These are phyloP conservation scores for Trichomycterus rosablanca DNA, from an alignment of 2,113 vertebrate genomes.

Conservation along the genomic window DNA sequence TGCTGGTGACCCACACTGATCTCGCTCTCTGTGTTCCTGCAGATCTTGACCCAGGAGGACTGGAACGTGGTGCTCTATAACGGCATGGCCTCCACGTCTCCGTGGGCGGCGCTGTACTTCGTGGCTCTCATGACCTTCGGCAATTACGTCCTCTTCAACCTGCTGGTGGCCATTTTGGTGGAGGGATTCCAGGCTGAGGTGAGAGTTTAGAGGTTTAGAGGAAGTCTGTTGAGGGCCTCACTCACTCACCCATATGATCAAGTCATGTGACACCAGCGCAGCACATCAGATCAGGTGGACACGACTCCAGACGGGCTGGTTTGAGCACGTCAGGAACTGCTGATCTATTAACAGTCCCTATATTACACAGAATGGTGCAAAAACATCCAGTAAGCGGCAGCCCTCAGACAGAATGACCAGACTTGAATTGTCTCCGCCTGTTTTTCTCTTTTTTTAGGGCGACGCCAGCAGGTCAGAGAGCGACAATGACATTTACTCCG, in stretches of 20 bases:
- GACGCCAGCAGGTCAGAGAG: slow-evolving; percentile 89
- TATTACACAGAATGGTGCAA: too few species aligned
- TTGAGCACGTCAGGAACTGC: too few species aligned
- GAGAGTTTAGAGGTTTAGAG: slow-evolving; percentile 41
- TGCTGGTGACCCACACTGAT: too few species aligned
- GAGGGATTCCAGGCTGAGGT: slow-evolving; percentile 97
- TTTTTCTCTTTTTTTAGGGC: slow-evolving; percentile 66
- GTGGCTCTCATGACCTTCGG: slow-evolving; percentile 97
- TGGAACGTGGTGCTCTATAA: slow-evolving; percentile 97
- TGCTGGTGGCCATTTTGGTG: slow-evolving; percentile 95
- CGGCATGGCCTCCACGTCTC: slow-evolving; percentile 94
- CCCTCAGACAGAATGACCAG: too few species aligned
- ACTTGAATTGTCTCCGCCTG: background rate
- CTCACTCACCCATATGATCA: too few species aligned
- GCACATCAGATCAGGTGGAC: too few species aligned
- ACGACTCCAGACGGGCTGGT: too few species aligned
- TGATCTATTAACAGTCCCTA: too few species aligned
- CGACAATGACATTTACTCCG: slow-evolving; percentile 83
- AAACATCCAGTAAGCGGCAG: too few species aligned
- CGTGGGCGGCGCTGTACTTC: slow-evolving; percentile 91
- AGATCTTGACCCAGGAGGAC: slow-evolving; percentile 98
- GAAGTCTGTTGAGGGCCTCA: too few species aligned
- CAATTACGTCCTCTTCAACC: slow-evolving; percentile 96
- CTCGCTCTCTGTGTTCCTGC: too few species aligned
- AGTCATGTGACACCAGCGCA: too few species aligned